These are phyloP conservation scores for Epiblema foenella DNA, from an alignment of 2,888 invertebrate genomes.

Conservation along the genomic window DNA sequence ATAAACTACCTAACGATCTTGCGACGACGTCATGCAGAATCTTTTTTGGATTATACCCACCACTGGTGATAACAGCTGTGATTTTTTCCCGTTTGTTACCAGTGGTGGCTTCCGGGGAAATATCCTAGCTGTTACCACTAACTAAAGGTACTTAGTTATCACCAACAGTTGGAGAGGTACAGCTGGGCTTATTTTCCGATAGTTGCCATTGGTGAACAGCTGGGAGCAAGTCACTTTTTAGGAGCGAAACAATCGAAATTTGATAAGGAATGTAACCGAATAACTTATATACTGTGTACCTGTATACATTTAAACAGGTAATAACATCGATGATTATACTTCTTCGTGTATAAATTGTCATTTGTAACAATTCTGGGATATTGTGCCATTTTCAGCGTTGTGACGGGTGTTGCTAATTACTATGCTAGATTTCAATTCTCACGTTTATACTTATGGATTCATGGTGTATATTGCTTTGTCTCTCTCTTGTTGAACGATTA, in stretches of 20 bases:
- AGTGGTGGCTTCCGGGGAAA: no score
- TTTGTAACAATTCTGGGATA: conserved; percentile 58
- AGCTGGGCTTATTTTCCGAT: no score
- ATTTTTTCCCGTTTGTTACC: no score
- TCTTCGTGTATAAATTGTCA: conserved; percentile 49
- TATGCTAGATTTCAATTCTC: conserved; percentile 36
- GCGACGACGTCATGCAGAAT: neutral
- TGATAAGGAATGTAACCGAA: conserved; percentile 52
- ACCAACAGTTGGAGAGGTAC: no score
- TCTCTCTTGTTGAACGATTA: conserved; percentile 27
- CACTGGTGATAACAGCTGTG: no score
- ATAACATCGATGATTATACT: conserved; percentile 53
- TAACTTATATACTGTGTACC: conserved; percentile 47
- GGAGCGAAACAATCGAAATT: conserved; percentile 55
- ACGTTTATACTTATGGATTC: conserved; percentile 36
- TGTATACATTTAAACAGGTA: conserved; percentile 49
- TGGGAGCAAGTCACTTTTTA: neutral
- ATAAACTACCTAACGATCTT: conserved; percentile 5
- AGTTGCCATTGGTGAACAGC: no score
- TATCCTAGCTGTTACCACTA: no score
- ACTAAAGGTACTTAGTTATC: no score
- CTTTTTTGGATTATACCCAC: neutral
- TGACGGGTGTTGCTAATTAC: conserved; percentile 54
- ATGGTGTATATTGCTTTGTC: conserved; percentile 38
- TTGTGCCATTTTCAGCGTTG: conserved; percentile 74